Conservation (phyloP, 1,140 invertebrate species). For the Cryptotermes secundus region DNA sequence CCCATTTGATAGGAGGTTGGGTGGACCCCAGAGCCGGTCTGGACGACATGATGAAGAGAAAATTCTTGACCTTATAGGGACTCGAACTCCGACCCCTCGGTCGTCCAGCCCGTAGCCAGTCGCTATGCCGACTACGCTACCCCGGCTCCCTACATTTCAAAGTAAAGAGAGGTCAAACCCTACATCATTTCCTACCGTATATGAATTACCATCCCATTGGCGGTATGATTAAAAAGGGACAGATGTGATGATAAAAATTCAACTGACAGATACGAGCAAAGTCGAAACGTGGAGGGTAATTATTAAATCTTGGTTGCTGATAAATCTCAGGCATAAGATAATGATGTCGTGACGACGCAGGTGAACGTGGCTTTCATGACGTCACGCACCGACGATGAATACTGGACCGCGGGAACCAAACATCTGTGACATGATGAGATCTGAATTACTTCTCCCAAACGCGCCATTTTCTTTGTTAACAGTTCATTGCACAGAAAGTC, state of each 20-base stretch:
- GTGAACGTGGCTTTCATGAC: background rate
- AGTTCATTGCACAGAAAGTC: conserved; percentile 2
- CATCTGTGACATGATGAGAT: background rate
- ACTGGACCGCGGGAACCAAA: background rate
- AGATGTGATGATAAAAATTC: background rate
- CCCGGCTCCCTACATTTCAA: no score
- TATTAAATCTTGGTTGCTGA: background rate
- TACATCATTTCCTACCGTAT: no score
- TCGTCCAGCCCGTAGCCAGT: no score
- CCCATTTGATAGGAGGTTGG: no score
- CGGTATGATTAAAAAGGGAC: background rate
- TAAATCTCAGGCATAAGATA: background rate
- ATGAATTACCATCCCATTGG: background rate
- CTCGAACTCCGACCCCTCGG: no score
- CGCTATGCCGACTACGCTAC: no score
- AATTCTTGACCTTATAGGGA: no score
- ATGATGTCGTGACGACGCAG: background rate
- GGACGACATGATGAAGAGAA: no score
- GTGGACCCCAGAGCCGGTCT: no score
- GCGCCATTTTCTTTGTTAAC: background rate
- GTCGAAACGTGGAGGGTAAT: background rate
- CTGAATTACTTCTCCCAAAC: conserved; percentile 5
- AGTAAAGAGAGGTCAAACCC: no score
- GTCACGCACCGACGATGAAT: background rate
- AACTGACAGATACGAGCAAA: background rate